Percentiles rank a stretch among this genome's conserved stretches.
Evolutionary conservation across 2,113 vertebrate species (phyloP).

Genomic region (Halcyon malimbica): DNA sequence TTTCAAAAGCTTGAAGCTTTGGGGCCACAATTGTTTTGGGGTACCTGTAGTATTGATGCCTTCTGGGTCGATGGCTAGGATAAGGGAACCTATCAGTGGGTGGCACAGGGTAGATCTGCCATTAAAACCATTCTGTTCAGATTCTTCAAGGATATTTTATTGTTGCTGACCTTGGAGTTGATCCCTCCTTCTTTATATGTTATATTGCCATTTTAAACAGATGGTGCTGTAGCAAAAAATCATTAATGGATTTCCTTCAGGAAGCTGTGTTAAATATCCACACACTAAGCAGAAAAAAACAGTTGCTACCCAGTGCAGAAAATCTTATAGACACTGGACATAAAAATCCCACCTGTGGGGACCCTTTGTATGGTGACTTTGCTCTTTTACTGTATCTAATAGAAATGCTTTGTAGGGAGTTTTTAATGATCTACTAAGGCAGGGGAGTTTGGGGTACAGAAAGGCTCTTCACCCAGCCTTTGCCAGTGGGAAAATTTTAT

Average conservation of each 20-base stretch:
- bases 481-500: neutral
- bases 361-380: neutral
- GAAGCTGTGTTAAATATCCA: neutral
- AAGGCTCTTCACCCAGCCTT: neutral
- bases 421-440: neutral
- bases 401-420: neutral
- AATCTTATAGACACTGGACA: neutral
- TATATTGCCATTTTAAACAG: neutral
- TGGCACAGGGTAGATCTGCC: neutral
- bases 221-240: neutral
- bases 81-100: fast-evolving
- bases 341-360: neutral
- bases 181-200: neutral
- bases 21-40: neutral
- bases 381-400: neutral
- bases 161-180: conserved; percentile 3
- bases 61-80: neutral
- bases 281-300: neutral
- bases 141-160: neutral
- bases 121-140: neutral
- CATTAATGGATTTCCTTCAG: neutral
- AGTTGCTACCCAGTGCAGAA: neutral
- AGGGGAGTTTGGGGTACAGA: neutral
- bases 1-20: neutral
- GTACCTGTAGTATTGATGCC: neutral